Percentiles rank a stretch among this genome's conserved stretches.
Evolutionary conservation across 1,140 invertebrate genomes (phyloP).

Genomic region (Lamellibrachia luymesi): DNA sequence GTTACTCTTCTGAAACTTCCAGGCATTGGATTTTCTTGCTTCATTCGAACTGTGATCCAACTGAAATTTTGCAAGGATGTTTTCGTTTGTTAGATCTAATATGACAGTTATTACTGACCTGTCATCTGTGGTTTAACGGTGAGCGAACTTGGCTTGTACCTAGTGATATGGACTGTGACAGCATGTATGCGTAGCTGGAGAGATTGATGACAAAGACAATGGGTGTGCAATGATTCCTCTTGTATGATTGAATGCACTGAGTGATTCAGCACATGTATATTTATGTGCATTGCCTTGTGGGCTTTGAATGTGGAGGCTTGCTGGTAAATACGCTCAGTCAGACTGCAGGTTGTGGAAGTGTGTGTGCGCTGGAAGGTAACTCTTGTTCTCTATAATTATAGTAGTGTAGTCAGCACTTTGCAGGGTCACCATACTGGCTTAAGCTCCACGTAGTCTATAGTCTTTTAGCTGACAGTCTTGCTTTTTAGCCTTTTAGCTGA

Average conservation of each 20-base stretch:
- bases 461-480: too few species aligned
- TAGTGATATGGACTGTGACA: background rate
- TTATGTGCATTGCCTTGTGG: background rate
- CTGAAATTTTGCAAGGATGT: too few species aligned
- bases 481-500: too few species aligned
- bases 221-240: background rate
- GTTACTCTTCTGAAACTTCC: too few species aligned
- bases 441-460: too few species aligned
- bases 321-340: background rate
- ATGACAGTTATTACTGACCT: background rate
- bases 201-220: background rate
- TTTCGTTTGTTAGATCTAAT: too few species aligned
- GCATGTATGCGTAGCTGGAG: background rate
- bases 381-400: background rate
- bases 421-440: too few species aligned
- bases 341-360: background rate
- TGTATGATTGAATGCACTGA: conserved; percentile 3
- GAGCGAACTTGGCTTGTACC: background rate
- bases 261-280: background rate
- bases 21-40: too few species aligned
- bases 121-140: background rate
- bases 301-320: background rate
- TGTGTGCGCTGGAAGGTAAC: background rate
- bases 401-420: background rate
- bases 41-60: too few species aligned